Evolutionary conservation across 2,113 vertebrate genomes (phyloP).

Genomic region (Salvator merianae): DNA sequence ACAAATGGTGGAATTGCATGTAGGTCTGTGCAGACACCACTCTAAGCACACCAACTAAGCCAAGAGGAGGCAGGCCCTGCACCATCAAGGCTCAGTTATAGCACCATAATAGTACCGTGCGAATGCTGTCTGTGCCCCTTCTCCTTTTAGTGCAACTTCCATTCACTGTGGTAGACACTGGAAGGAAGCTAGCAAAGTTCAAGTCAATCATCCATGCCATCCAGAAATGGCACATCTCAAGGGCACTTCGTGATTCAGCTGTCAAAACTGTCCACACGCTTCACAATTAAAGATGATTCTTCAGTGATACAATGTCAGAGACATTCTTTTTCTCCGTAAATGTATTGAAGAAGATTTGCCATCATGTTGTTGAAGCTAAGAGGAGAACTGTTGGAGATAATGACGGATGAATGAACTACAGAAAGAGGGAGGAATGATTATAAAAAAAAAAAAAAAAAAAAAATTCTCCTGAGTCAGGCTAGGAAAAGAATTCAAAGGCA

Average conservation of each 20-base stretch:
- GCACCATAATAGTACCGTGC: too few species aligned
- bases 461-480: not conserved
- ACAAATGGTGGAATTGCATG: too few species aligned
- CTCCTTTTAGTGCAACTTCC: not conserved
- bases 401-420: not conserved
- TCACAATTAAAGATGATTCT: conserved; percentile 4
- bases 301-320: not conserved
- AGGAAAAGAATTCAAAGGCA: not conserved
- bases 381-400: not conserved
- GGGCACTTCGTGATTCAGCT: not conserved
- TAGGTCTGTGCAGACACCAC: too few species aligned
- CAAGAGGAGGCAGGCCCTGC: too few species aligned
- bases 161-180: not conserved
- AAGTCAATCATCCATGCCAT: not conserved
- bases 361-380: not conserved
- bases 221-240: conserved; percentile 12
- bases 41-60: too few species aligned
- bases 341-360: not conserved
- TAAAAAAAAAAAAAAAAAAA: too few species aligned
- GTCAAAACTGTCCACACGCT: conserved; percentile 1
- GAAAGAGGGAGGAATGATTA: not conserved
- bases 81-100: too few species aligned
- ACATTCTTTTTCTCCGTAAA: not conserved
- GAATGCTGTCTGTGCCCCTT: not conserved
- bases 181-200: conserved; percentile 9